Evolutionary conservation across 2,888 invertebrate species (phyloP), one percentile per base, ranked within the genome.

Genomic region (Callyntrura sp.): DNA sequence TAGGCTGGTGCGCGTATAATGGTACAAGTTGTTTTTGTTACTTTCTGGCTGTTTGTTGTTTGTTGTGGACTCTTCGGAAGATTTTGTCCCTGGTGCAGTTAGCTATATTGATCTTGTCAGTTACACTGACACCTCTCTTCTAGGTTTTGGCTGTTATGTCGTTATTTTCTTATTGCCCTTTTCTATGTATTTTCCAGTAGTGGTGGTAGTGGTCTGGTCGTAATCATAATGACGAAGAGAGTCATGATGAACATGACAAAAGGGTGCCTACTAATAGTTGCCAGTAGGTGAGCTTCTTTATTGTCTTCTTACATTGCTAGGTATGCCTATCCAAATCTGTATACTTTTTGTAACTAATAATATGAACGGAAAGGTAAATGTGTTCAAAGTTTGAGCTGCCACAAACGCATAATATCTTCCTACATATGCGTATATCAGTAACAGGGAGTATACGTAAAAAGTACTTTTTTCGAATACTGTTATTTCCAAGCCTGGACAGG

Each of bases 221-320:
- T n/a, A n/a, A n/a, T 76, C 5, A 12, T 55, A 28, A 78, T 78
- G 55, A 78, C n/a, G 35, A 35, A n/a, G 35, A n/a, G 28, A 6
- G 17, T 28, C 51, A 78, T 78, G 51, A 55, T 23, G 55, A 35
- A 6, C 78, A 70, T 5, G 35, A 70, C 14, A n/a, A 78, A 35
- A n/a, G n/a, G 55, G 55, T 55, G 78, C 55, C 55, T 28, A 28
- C 28, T 78, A 78, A 78, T 78, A 17, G 48, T 20, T 76, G 45
- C 43, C 25, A 55, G 51, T 11, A 45, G 43, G 45, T 73, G 17
- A 0, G 20, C 5, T 48, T 70, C 70, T 70, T 43, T 17, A 43
- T 17, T n/a, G n/a, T n/a, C n/a, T n/a, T n/a, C n/a, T n/a, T n/a
- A n/a, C n/a, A n/a, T n/a, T n/a, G n/a, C n/a, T n/a, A n/a, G n/a